Percentiles rank a stretch among this genome's conserved stretches.
These are phyloP conservation scores for Tuta absoluta DNA, from an alignment of 2,888 invertebrate species.

Conservation along the genomic window DNA sequence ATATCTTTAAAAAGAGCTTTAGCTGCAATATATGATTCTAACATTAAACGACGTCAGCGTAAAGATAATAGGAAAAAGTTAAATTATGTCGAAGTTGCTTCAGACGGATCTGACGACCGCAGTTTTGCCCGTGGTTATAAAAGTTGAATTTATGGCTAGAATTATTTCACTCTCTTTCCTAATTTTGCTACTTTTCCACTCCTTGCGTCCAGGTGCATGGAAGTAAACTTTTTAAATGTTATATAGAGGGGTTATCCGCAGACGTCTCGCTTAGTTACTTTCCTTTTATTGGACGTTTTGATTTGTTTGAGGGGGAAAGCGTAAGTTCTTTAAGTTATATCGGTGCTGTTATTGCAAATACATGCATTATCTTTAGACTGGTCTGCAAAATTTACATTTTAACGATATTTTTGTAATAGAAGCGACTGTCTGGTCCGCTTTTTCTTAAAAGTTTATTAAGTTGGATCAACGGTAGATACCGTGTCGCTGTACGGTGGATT, in stretches of 20 bases:
- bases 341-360: conserved; percentile 26
- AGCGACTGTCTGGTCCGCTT: conserved; percentile 15
- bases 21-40: conserved; percentile 66
- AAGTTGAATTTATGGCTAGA: conserved; percentile 77
- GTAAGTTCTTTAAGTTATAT: conserved; percentile 39
- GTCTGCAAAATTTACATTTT: conserved; percentile 22
- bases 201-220: conserved; percentile 70
- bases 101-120: conserved; percentile 42
- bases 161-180: conserved; percentile 74
- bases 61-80: conserved; percentile 82
- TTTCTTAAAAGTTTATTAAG: conserved; percentile 10
- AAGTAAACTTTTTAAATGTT: conserved; percentile 62
- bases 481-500: conserved; percentile 11
- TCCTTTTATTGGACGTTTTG: conserved; percentile 62
- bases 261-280: conserved; percentile 51
- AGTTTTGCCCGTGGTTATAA: conserved; percentile 64
- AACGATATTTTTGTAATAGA: conserved; percentile 15
- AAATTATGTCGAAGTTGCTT: conserved; percentile 77
- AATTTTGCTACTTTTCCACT: conserved; percentile 64
- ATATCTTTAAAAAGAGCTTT: conserved; percentile 56
- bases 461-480: conserved; percentile 16
- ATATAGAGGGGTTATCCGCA: conserved; percentile 53
- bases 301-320: conserved; percentile 54
- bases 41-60: conserved; percentile 73
- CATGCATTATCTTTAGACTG: conserved; percentile 23